Evolutionary conservation across 1,140 invertebrate species (phyloP).

Genomic region (Drosophila pseudoananassae): DNA sequence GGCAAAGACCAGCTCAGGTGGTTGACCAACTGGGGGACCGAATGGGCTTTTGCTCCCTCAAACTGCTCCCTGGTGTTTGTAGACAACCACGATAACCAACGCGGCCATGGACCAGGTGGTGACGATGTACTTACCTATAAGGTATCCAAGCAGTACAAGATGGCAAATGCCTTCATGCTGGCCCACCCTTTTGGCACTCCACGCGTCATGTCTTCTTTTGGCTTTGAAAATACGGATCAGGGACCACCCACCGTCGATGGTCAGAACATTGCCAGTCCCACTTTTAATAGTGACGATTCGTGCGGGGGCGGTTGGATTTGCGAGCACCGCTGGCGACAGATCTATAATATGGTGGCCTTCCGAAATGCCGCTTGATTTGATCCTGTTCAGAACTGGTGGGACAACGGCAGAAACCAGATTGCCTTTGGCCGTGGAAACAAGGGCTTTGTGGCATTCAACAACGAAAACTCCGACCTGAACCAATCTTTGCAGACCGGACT

Average conservation of each 20-base stretch:
- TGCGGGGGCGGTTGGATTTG: background rate
- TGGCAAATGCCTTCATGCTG: background rate
- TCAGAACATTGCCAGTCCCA: background rate
- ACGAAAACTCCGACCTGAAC: background rate
- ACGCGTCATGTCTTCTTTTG: background rate
- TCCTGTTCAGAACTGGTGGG: background rate
- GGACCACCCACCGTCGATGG: background rate
- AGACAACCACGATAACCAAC: constrained; percentile 1
- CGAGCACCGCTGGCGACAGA: background rate
- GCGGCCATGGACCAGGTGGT: background rate
- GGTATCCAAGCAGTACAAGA: background rate
- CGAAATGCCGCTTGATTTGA: background rate
- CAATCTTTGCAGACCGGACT: background rate
- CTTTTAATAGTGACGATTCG: background rate
- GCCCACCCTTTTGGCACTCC: background rate
- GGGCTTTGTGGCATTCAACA: background rate
- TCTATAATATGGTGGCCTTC: constrained; percentile 1
- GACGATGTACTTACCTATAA: background rate
- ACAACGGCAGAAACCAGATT: background rate
- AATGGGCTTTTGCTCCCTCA: background rate
- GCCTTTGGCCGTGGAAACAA: background rate
- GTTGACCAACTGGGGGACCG: background rate
- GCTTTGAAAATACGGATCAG: background rate
- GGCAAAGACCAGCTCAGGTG: constrained; percentile 1
- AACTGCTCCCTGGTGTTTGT: background rate